Evolutionary conservation across 2,113 vertebrate genomes (phyloP).

Genomic region (Emydura subglobosa): DNA sequence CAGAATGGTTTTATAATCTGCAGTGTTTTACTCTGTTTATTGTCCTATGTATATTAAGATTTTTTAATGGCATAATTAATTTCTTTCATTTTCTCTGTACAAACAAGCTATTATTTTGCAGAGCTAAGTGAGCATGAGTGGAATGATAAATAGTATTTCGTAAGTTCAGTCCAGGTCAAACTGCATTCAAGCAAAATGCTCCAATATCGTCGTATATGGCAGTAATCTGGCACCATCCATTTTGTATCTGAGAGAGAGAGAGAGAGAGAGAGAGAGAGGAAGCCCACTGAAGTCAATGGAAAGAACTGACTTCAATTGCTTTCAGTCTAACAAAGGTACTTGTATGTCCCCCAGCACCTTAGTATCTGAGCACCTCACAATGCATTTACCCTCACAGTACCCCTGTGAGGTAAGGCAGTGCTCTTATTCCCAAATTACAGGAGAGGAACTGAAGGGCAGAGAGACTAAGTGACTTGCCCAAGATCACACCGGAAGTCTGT

Average conservation of each 20-base stretch:
- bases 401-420: background rate
- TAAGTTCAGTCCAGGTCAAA: background rate
- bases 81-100: background rate
- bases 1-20: background rate
- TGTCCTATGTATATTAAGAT: background rate
- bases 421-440: background rate
- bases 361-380: background rate
- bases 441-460: background rate
- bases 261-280: background rate
- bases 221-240: background rate
- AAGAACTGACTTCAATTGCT: background rate
- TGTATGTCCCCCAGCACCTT: accelerated
- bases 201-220: background rate
- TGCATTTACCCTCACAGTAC: background rate
- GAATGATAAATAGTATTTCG: background rate
- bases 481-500: background rate
- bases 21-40: background rate
- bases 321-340: background rate
- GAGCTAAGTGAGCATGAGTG: background rate
- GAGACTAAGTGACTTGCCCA: background rate
- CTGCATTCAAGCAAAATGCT: background rate
- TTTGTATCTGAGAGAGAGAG: background rate
- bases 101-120: background rate
- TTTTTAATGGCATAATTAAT: background rate
- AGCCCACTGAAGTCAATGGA: background rate